phyloP scores from a whole-genome alignment of 2,113 vertebrate species.

The Pogona vitticeps region DNA sequence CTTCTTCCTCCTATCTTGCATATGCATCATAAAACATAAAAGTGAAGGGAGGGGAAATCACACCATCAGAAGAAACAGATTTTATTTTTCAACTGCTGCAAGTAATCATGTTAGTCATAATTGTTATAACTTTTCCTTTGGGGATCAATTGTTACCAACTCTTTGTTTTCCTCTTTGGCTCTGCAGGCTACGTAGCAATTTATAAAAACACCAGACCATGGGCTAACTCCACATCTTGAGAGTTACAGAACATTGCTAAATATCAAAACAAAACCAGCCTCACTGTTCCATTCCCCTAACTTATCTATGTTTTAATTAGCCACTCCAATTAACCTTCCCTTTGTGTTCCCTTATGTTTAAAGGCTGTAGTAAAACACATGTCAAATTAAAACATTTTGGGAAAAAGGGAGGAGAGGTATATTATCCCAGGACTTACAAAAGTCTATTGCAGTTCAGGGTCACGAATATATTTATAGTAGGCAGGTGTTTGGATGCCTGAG shows the following conservation, averaged over 20 bases:
- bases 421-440: slow-evolving; percentile 58
- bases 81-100: slow-evolving; percentile 70
- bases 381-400: slow-evolving; percentile 62
- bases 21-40: slow-evolving; percentile 26
- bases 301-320: slow-evolving; percentile 75
- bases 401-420: neutral
- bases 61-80: slow-evolving; percentile 50
- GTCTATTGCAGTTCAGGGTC: slow-evolving; percentile 50
- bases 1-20: no score
- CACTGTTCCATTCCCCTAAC: slow-evolving; percentile 66
- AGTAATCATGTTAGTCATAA: slow-evolving; percentile 72
- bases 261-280: slow-evolving; percentile 61
- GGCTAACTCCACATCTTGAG: slow-evolving; percentile 68
- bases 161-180: slow-evolving; percentile 63
- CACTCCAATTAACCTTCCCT: slow-evolving; percentile 69
- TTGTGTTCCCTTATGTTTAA: slow-evolving; percentile 74
- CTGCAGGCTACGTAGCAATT: slow-evolving; percentile 59
- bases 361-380: slow-evolving; percentile 63
- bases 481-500: neutral
- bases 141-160: slow-evolving; percentile 70
- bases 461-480: slow-evolving; percentile 3
- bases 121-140: slow-evolving; percentile 68
- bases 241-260: slow-evolving; percentile 61
- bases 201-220: slow-evolving; percentile 67
- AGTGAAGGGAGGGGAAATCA: slow-evolving; percentile 24